phyloP scores from a whole-genome alignment of 2,797 vertebrate species.

The Neosilurus hyrtlii region DNA sequence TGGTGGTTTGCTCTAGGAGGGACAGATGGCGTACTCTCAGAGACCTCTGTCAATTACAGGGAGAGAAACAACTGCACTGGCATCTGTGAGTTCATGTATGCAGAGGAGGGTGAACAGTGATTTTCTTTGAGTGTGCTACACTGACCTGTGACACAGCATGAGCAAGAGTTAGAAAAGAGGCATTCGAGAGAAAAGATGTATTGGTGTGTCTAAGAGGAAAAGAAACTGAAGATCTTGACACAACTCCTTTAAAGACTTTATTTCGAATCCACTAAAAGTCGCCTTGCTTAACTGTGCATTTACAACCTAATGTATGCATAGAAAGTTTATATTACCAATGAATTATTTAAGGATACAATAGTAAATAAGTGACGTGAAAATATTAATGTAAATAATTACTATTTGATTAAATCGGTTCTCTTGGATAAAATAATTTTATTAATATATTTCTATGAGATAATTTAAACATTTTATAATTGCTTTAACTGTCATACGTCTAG shows the following conservation, averaged over 20 bases:
- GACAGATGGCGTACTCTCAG: too few relatives aligned
- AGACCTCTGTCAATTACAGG: neutral
- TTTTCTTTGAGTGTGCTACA: neutral
- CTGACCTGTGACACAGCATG: neutral
- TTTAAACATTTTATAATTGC: neutral
- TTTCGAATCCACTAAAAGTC: neutral
- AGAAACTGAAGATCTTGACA: neutral
- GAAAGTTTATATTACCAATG: neutral
- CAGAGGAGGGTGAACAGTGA: neutral
- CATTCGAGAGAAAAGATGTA: too few relatives aligned
- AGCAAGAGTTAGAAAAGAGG: neutral
- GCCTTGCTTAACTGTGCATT: neutral
- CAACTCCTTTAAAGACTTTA: neutral
- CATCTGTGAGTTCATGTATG: neutral
- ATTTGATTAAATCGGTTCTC: too few relatives aligned
- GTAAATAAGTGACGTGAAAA: neutral
- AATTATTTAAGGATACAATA: neutral
- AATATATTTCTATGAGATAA: neutral
- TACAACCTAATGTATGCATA: too few relatives aligned
- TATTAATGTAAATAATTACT: too few relatives aligned
- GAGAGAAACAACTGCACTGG: neutral
- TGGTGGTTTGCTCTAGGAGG: too few relatives aligned
- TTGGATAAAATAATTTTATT: neutral
- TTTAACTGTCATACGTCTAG: neutral
- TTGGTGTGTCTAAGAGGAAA: too few relatives aligned